A percentile compares a stretch with the other conserved stretches of the same genome.
phyloP scores from a whole-genome alignment of 2,888 invertebrate species.

The Mimumesa dahlbomi region DNA sequence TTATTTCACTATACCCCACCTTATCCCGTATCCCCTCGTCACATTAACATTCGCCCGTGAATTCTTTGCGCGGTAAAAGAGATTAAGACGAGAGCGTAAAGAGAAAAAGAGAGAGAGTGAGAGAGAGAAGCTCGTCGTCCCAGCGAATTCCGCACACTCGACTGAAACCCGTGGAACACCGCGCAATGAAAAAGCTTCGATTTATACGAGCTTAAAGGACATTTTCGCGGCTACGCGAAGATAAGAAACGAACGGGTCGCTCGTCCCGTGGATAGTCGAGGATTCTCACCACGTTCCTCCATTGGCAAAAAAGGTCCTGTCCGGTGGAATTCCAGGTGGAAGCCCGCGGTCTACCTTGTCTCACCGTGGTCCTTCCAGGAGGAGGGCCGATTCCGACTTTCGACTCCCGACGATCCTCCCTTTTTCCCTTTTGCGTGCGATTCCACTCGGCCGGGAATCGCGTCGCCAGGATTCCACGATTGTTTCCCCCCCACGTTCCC shows the following conservation, averaged over 20 bases:
- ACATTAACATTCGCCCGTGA: too few species aligned
- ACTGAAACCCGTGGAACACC: too few species aligned
- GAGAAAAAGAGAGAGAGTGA: too few species aligned
- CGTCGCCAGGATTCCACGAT: slow-evolving; percentile 48
- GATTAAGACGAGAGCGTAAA: too few species aligned
- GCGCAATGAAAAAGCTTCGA: too few species aligned
- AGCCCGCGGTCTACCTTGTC: slow-evolving; percentile 20
- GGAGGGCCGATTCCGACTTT: slow-evolving; percentile 28
- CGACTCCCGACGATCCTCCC: slow-evolving; percentile 15
- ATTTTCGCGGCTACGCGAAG: slow-evolving; percentile 27
- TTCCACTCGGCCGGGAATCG: not conserved
- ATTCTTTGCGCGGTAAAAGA: too few species aligned
- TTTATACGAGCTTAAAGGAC: not conserved
- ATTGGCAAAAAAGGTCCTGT: slow-evolving; percentile 45
- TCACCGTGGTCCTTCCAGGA: slow-evolving; percentile 19
- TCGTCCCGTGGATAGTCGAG: slow-evolving; percentile 24
- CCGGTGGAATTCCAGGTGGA: slow-evolving; percentile 50
- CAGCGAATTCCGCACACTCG: too few species aligned
- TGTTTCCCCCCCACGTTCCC: slow-evolving; percentile 22
- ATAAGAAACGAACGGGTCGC: slow-evolving; percentile 14
- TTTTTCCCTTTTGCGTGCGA: slow-evolving; percentile 37
- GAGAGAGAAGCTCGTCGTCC: too few species aligned
- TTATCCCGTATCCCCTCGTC: too few species aligned
- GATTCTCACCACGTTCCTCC: slow-evolving; percentile 50
- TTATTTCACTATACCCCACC: too few species aligned